Evolutionary conservation across 2,797 vertebrate species (phyloP).

Genomic region (Carcharodon carcharias): DNA sequence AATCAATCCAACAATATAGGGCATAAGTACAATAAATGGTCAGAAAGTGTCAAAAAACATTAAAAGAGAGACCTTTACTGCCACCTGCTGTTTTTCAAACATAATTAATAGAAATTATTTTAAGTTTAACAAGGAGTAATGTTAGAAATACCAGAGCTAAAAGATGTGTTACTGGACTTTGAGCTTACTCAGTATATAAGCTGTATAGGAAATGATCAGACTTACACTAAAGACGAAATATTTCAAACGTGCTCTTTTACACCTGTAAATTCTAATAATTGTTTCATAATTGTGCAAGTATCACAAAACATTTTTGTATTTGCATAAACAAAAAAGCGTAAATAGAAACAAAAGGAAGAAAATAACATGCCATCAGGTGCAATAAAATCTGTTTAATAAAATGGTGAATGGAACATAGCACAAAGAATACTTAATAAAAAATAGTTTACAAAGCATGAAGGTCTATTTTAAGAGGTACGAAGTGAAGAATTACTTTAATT

Average conservation of each 20-base stretch:
- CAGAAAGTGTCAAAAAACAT: neutral
- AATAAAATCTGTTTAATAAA: constrained; percentile 25
- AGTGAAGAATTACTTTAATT: neutral
- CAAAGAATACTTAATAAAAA: neutral
- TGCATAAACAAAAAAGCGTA: constrained; percentile 12
- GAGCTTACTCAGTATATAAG: neutral
- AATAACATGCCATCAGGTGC: neutral
- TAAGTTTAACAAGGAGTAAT: neutral
- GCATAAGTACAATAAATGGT: constrained; percentile 27
- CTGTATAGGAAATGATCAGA: neutral
- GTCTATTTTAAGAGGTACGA: neutral
- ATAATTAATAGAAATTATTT: neutral
- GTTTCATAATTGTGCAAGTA: neutral
- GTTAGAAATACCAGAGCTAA: neutral
- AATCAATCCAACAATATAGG: constrained; percentile 8
- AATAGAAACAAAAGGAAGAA: neutral
- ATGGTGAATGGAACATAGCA: neutral
- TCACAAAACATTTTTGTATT: neutral
- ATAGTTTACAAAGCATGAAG: neutral
- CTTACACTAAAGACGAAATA: neutral
- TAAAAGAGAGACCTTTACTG: constrained; percentile 11
- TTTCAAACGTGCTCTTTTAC: neutral
- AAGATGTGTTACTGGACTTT: neutral
- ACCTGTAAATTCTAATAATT: neutral
- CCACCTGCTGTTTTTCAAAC: constrained; percentile 13